Conservation (phyloP, 2,888 invertebrate genomes). For the Quadroppia sp. region DNA sequence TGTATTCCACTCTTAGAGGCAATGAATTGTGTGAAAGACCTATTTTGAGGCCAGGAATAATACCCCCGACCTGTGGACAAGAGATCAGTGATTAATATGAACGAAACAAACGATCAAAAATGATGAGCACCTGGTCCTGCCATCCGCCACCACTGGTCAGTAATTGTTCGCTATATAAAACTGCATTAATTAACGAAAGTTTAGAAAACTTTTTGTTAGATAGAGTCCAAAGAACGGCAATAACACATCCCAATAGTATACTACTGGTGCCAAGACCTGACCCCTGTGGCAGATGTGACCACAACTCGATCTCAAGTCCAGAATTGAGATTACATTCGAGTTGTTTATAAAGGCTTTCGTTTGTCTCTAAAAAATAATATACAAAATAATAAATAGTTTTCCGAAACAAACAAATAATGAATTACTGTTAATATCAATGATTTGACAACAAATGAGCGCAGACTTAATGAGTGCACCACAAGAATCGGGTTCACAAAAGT, state of each 20-base stretch:
- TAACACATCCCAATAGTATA: conserved; percentile 57
- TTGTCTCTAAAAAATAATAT: neutral
- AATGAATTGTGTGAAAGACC: conserved; percentile 52
- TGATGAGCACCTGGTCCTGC: conserved; percentile 57
- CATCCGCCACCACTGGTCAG: conserved; percentile 60
- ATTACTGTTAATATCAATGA: conserved; percentile 50
- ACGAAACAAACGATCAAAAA: neutral
- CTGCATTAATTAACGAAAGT: conserved; percentile 54
- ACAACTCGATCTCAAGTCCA: conserved; percentile 18
- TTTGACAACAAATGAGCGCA: conserved; percentile 54
- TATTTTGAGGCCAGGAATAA: conserved; percentile 55
- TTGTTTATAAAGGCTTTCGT: neutral
- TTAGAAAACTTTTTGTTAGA: conserved; percentile 52
- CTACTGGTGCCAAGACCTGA: conserved; percentile 59
- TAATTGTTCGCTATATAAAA: conserved; percentile 57
- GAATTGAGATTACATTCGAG: neutral
- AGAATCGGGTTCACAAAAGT: neutral
- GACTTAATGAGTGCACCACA: conserved; percentile 56
- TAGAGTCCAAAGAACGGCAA: conserved; percentile 55
- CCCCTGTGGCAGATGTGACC: conserved; percentile 36
- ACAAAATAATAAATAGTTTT: neutral
- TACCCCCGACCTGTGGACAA: conserved; percentile 51
- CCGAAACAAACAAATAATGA: neutral
- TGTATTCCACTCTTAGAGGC: conserved; percentile 52
- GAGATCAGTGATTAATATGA: neutral